Evolutionary conservation across 2,113 vertebrate genomes (phyloP).

Genomic region (Limnothrissa miodon): DNA sequence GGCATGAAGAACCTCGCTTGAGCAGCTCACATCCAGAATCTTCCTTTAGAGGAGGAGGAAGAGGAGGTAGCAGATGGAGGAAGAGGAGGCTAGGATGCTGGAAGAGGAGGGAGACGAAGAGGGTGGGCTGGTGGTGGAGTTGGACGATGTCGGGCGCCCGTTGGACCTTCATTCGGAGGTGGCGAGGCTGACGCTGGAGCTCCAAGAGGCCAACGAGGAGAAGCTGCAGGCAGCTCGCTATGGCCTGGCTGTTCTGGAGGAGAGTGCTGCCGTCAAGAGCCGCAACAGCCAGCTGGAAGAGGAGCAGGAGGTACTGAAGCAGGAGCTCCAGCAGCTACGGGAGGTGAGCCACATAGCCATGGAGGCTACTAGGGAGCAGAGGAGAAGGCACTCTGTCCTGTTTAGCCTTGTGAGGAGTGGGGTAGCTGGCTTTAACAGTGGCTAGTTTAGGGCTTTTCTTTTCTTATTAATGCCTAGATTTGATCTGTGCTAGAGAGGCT

Average conservation of each 20-base stretch:
- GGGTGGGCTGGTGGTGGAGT: slow-evolving; percentile 43
- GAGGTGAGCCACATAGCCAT: slow-evolving; percentile 66
- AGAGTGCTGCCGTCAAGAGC: slow-evolving; percentile 73
- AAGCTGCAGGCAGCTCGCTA: slow-evolving; percentile 82
- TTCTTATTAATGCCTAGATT: background rate
- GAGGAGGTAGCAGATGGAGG: slow-evolving; percentile 54
- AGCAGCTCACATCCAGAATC: background rate
- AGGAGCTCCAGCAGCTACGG: slow-evolving; percentile 74
- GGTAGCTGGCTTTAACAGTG: background rate
- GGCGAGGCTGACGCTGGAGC: slow-evolving; percentile 73
- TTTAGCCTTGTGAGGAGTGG: background rate
- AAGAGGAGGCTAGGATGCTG: slow-evolving; percentile 50
- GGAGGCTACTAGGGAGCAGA: background rate
- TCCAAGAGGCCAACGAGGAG: slow-evolving; percentile 80
- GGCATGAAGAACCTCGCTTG: background rate
- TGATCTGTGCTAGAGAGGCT: background rate
- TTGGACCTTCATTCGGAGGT: slow-evolving; percentile 69
- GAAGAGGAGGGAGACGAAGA: slow-evolving; percentile 48
- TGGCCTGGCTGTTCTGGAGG: slow-evolving; percentile 80
- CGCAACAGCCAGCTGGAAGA: slow-evolving; percentile 75
- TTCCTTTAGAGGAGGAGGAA: slow-evolving; percentile 4
- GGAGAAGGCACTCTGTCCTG: background rate
- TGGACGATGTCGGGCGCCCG: slow-evolving; percentile 51
- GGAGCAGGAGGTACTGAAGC: slow-evolving; percentile 71
- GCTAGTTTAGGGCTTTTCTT: background rate